Base-by-base conservation (phyloP, 2,113 vertebrate species). In the Barnardius zonarius region DNA sequence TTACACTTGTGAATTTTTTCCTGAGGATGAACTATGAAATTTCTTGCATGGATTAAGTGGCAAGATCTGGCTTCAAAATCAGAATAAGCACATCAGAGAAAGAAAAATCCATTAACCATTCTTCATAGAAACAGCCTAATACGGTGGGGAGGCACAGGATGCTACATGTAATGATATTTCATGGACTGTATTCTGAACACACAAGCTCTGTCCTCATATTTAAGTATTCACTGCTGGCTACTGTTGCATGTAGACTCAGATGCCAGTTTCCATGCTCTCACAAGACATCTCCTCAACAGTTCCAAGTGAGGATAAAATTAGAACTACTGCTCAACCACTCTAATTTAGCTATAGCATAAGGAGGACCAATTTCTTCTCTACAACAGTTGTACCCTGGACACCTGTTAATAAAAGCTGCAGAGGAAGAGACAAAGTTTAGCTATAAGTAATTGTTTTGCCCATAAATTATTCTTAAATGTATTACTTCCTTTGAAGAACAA, bases 401-500 rank as follows among this genome's bases (percentile, higher is more conserved):
- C 86, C 94, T 95, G 93, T 67, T 91, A 96, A 93, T 93, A 93
- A 88, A 96, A 96, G 85, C 82, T 95, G 51, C 39, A 96, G 83
- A 94, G 77, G 74, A 94, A 94, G 76, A 59, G 76, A 59, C 73
- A 86, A 85, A 68, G 30, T 77, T 93, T 82, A 95, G 76, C 86
- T 13, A 1, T 70, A 95, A 92, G 33, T 57, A 43, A 92, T 64
- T 88, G 39, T 78, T 86, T 93, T 83, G 43, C 37, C 67, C 88
- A 83, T 57, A 83, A 90, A 86, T 81, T 90, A 75, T 84, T 94
- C 76, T 97, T 95, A 96, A 93, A 94, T n/a, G 27, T 44, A 81
- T 72, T 86, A 95, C 76, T 94, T 96, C 86, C 90, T 93, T 93
- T 96, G 92, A 96, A 96, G 92, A 96, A 97, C 70, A 93, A 80